Evolutionary conservation across 2,113 vertebrate genomes (phyloP), one percentile per base, ranked within the genome.

Genomic region (Silurus asotus): DNA sequence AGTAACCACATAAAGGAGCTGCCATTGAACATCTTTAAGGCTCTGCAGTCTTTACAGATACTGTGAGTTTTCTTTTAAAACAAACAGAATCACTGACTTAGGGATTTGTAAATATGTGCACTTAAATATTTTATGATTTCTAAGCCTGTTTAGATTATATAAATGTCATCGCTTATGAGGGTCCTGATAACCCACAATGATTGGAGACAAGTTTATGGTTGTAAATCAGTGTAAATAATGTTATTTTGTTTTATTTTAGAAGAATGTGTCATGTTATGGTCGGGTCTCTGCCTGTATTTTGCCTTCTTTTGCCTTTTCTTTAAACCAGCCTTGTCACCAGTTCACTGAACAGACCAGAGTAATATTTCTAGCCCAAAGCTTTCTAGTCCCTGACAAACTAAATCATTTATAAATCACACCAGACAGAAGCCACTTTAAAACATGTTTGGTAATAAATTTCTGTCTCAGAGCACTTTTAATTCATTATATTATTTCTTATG

Each of bases 11-110:
- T 96, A 70, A 93, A 14, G 19, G 93, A 95, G 83, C 91, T 96
- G 75, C 91, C 92, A 4, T 74, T 77, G 64, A 89, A 91, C 62
- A 91, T 95, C 76, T 97, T 96, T 88, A 93, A 91, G 91, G 92
- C 92, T 8, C 89, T 94, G 51, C 95, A 92, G 49, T 92, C 93
- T 78, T 93, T 97, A 67, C 93, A 96, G 48, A 97, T 95, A 86
- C 91, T 96, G 93, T 95, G 93, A 97, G 92, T 93, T 48, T 45
- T 64, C 11, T 55, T 59, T 59, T 59, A 17, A 28, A 79, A 79
- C 28, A 79, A 79, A 20, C 23, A 2, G 9, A 53, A 25, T 3
- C 6, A 5, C 8, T 59, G 28, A 37, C 20, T 70, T 37, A 7
- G 8, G 17, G 10, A 45, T 56, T 37, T 37, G 64, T 55, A 28